These are phyloP conservation scores for Balaenoptera acutorostrata DNA, from an alignment of 2,113 vertebrate species.

Conservation along the genomic window DNA sequence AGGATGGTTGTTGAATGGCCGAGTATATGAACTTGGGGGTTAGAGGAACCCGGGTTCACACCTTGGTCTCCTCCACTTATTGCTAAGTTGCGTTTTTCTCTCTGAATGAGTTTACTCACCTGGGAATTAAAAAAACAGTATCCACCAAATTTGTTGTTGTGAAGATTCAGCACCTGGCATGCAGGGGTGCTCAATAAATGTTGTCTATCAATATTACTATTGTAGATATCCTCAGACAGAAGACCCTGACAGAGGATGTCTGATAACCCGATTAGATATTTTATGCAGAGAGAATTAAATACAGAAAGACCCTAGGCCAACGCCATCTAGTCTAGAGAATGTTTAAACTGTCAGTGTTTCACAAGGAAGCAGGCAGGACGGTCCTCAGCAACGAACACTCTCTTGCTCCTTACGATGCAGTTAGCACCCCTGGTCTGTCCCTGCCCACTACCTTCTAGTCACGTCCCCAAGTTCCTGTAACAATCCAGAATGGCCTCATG, in stretches of 20 bases:
- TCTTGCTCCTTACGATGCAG: rapidly evolving
- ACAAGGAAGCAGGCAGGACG: not conserved
- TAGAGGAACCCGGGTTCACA: not conserved
- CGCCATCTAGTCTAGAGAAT: not conserved
- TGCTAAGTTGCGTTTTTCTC: not conserved
- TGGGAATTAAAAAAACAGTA: not conserved
- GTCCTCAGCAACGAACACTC: not conserved
- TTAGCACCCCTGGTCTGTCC: not conserved
- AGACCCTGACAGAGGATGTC: not conserved
- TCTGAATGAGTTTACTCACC: not conserved
- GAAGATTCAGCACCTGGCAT: not conserved
- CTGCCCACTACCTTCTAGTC: not conserved
- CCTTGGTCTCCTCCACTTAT: not conserved
- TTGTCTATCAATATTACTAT: not conserved
- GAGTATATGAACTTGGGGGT: not conserved
- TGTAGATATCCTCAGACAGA: not conserved
- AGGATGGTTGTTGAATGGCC: not conserved
- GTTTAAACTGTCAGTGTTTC: not conserved
- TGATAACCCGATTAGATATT: not conserved
- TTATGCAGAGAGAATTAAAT: not conserved
- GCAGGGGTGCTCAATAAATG: not conserved
- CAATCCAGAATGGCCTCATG: not conserved
- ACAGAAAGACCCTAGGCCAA: not conserved
- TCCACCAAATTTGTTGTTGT: not conserved
- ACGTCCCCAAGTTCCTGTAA: not conserved